Evolutionary conservation across 1,140 invertebrate genomes (phyloP), one percentile per base, ranked within the genome.

Genomic region (Drosophila ogumai): DNA sequence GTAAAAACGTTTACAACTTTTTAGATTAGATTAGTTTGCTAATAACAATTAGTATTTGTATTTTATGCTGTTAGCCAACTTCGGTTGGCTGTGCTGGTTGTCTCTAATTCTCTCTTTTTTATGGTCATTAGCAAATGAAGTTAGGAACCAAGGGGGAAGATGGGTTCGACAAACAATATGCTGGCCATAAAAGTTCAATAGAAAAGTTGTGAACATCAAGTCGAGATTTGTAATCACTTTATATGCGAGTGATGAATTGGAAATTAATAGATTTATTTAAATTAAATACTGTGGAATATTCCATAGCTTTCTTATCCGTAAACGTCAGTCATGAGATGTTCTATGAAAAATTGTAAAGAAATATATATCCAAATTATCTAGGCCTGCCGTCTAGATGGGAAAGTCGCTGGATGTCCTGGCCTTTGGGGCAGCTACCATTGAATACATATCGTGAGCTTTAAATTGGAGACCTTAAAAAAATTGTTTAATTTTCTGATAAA

Each of bases 381-480:
- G 36, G 32, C 17, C 50, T 3, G 31, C 13, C 31, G 38, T 28
- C 32, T 12, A 41, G 13, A 69, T 69, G 66, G 66, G 66, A 68
- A 69, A 69, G 38, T 15, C 47, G 22, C 13, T 64, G 38, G 87
- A 92, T 22, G 76, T 97, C 66, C 94, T 97, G 52, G 95, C 97
- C 44, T 93, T 97, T 82, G 97, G 97, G 74, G 97, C 96, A 10
- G 96, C 96, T 65, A 96, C 96, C 93, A 95, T 97, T 32, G 97
- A 98, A 93, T 96, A 97, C 90, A 95, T 95, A 50, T 95, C 95
- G 96, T 97, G 94, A 93, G 93, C 93, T 2, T 36, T 3, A 8
- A 54, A 3, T 17, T 9, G 0, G 10, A n/a, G 8, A n/a, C 2
- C 15, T 3, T 13, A 40, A 36, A 9, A 0, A 38, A 40, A 38